Conservation (phyloP, 2,888 invertebrate species). For the Eulithis testata region DNA sequence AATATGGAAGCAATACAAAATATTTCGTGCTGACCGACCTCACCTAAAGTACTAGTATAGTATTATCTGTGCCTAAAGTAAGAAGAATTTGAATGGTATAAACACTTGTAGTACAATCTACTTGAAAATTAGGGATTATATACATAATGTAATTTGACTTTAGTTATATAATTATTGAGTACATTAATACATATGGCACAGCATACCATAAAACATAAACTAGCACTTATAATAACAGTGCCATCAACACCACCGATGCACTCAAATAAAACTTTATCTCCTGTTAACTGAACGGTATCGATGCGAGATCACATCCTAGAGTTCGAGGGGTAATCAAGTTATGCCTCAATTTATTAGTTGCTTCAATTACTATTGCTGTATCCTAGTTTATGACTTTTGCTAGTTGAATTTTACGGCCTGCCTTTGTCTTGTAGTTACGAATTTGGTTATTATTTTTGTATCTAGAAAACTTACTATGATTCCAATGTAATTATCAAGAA, state of each 20-base stretch:
- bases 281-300: conserved; percentile 54
- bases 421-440: not conserved
- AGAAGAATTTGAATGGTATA: no score
- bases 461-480: no score
- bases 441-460: not conserved
- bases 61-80: no score
- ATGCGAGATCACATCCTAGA: conserved; percentile 24
- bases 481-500: not conserved
- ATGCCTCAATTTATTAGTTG: not conserved
- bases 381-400: conserved; percentile 1
- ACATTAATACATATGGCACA: no score
- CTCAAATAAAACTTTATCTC: conserved; percentile 65
- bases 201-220: conserved; percentile 1
- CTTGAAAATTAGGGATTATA: no score
- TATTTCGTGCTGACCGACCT: no score
- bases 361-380: conserved; percentile 7
- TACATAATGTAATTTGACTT: no score
- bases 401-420: not conserved
- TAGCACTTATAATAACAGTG: conserved; percentile 51
- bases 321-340: conserved; percentile 8
- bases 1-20: no score
- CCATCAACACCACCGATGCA: conserved; percentile 58
- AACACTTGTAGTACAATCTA: no score
- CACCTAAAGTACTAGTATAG: no score
- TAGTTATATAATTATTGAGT: no score